phyloP scores from a whole-genome alignment of 2,888 invertebrate species.

The Lamellibrachia satsuma region DNA sequence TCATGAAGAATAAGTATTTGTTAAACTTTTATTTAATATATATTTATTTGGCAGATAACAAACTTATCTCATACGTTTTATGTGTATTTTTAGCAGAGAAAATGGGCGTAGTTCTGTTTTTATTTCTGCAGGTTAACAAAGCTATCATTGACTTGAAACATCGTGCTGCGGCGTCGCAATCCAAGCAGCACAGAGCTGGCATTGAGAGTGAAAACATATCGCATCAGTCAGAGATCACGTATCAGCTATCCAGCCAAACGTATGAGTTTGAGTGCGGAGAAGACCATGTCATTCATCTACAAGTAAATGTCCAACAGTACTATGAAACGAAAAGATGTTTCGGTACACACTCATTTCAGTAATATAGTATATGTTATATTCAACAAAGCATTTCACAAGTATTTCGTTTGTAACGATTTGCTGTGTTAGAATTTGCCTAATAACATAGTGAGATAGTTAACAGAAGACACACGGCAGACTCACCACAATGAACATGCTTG shows the following conservation, averaged over 20 bases:
- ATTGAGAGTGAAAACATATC: background rate
- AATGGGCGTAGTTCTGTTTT: background rate
- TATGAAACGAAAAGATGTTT: background rate
- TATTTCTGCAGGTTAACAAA: background rate
- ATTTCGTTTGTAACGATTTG: background rate
- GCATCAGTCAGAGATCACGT: background rate
- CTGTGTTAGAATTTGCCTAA: background rate
- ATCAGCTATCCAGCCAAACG: background rate
- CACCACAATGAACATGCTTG: too few relatives aligned
- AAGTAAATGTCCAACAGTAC: background rate
- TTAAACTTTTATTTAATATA: background rate
- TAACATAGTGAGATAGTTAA: background rate
- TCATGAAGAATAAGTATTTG: background rate
- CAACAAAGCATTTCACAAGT: too few relatives aligned
- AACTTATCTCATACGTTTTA: background rate
- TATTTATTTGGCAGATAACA: background rate
- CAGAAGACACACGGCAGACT: background rate
- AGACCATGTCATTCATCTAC: background rate
- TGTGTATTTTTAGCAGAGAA: background rate
- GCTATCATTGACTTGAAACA: constrained; percentile 4
- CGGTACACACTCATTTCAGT: background rate
- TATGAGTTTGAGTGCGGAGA: background rate
- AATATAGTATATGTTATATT: too few relatives aligned
- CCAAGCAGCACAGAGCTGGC: background rate
- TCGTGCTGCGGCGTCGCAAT: background rate